These are phyloP conservation scores for Holothuria glaberrima DNA, from an alignment of 35 echinoderm and acorn worm species.

Conservation along the genomic window DNA sequence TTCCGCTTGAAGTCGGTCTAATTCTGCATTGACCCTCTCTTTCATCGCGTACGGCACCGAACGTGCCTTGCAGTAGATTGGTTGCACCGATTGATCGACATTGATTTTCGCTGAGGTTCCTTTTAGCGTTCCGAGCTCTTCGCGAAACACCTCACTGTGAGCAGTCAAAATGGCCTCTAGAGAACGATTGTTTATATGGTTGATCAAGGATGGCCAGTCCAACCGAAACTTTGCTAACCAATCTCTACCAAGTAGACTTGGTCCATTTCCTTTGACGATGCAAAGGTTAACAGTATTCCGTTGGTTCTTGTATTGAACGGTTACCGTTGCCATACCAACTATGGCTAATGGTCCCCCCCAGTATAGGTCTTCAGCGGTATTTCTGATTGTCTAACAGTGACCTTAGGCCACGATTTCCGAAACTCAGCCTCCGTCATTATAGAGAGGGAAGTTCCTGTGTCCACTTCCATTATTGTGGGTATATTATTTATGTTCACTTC, in stretches of 20 bases:
- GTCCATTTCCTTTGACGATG: too few species aligned
- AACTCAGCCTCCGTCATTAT: constrained; percentile 57
- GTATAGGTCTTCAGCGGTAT: constrained; percentile 11
- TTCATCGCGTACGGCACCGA: constrained; percentile 39
- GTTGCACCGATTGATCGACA: constrained; percentile 21
- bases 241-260: too few species aligned
- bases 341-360: background rate
- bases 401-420: background rate
- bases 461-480: constrained; percentile 43
- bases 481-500: constrained; percentile 3
- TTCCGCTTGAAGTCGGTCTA: constrained; percentile 41
- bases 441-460: constrained; percentile 58
- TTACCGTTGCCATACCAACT: constrained; percentile 15
- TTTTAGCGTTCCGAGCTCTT: constrained; percentile 45
- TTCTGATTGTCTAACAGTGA: background rate
- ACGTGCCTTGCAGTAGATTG: constrained; percentile 26
- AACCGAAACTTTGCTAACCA: constrained; percentile 9
- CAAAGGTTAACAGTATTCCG: background rate
- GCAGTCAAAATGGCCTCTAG: background rate
- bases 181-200: background rate
- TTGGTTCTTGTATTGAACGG: constrained; percentile 3
- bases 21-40: constrained; percentile 14
- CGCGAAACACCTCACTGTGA: constrained; percentile 36
- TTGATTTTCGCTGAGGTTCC: constrained; percentile 22
- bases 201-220: background rate